phyloP scores from a whole-genome alignment of 2,888 invertebrate species.

The Rhamphomyia laevipes region DNA sequence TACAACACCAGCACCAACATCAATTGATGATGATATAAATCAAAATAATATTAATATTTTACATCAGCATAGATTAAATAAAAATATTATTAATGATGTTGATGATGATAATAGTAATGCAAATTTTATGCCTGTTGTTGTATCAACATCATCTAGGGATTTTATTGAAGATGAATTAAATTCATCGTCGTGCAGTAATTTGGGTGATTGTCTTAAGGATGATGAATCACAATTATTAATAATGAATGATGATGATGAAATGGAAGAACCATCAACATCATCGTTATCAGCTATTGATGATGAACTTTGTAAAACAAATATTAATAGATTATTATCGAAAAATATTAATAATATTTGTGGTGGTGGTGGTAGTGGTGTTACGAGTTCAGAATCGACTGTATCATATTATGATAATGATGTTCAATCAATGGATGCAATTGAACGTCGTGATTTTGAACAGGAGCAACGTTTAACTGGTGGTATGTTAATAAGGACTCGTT shows the following conservation, averaged over 20 bases:
- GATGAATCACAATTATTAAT: too few species aligned
- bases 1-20: slow-evolving; percentile 11
- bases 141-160: slow-evolving; percentile 1
- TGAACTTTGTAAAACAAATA: too few species aligned
- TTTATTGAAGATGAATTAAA: slow-evolving; percentile 6
- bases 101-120: too few species aligned
- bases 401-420: slow-evolving; percentile 25
- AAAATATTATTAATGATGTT: too few species aligned
- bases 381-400: slow-evolving; percentile 7
- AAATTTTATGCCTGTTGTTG: neutral
- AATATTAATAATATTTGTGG: neutral
- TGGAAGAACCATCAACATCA: too few species aligned
- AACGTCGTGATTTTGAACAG: slow-evolving; percentile 35
- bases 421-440: slow-evolving; percentile 36
- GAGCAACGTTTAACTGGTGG: slow-evolving; percentile 35
- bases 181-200: slow-evolving; percentile 10
- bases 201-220: neutral
- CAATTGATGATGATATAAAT: neutral
- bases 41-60: neutral
- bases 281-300: too few species aligned
- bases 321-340: too few species aligned
- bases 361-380: neutral
- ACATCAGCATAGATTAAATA: slow-evolving; percentile 3
- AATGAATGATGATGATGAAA: too few species aligned
- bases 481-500: slow-evolving; percentile 30